phyloP scores from a whole-genome alignment of 2,797 vertebrate genomes.

The Poecilia wingei region DNA sequence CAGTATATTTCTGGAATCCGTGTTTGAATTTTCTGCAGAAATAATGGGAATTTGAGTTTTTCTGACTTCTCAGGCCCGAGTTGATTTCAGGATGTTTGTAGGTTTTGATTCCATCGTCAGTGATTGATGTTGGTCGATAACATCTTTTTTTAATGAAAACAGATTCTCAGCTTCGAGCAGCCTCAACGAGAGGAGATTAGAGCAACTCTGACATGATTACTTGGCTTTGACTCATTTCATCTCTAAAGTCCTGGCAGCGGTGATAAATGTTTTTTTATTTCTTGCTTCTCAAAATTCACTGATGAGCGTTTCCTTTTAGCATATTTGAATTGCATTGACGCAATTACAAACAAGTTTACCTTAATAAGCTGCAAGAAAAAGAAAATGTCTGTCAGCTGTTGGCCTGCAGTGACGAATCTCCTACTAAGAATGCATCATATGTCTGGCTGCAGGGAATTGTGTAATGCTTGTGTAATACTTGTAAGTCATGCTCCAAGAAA shows the following conservation, averaged over 20 bases:
- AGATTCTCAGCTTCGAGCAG: conserved; percentile 18
- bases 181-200: conserved; percentile 52
- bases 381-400: conserved; percentile 29
- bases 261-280: conserved; percentile 45
- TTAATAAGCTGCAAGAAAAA: conserved; percentile 15
- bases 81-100: conserved; percentile 32
- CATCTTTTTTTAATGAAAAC: conserved; percentile 29
- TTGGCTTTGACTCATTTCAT: conserved; percentile 39
- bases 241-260: conserved; percentile 22
- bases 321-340: conserved; percentile 1
- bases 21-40: neutral
- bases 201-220: conserved; percentile 53
- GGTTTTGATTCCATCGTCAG: conserved; percentile 2
- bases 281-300: neutral
- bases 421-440: conserved; percentile 24
- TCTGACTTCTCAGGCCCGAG: neutral
- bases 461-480: conserved; percentile 50
- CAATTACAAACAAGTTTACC: conserved; percentile 12
- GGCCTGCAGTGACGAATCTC: conserved; percentile 8
- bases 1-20: neutral
- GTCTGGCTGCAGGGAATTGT: conserved; percentile 16
- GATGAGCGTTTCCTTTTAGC: neutral
- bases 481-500: conserved; percentile 22
- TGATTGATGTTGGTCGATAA: conserved; percentile 5
- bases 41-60: neutral